Conservation (phyloP, 1,140 invertebrate genomes). For the Trissolcus basalis region DNA sequence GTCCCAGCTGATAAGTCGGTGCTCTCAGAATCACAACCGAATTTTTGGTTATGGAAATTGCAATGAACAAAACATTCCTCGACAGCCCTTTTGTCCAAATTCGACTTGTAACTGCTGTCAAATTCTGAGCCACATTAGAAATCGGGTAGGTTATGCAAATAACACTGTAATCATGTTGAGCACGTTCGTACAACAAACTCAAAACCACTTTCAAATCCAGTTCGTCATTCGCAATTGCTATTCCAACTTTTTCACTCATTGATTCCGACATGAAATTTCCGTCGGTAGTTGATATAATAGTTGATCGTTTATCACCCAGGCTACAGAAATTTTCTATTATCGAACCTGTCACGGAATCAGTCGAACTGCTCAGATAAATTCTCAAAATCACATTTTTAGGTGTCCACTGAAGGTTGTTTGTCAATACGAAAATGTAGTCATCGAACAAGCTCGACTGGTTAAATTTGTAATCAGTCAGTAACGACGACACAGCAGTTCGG, state of each 20-base stretch:
- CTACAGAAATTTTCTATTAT: constrained; percentile 39
- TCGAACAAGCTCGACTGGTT: constrained; percentile 2
- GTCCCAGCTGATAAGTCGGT: constrained; percentile 12
- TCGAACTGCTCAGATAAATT: constrained; percentile 27
- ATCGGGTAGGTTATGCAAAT: constrained; percentile 46
- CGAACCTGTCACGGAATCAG: constrained; percentile 3
- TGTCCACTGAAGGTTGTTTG: constrained; percentile 16
- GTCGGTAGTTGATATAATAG: constrained; percentile 19
- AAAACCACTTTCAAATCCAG: constrained; percentile 28
- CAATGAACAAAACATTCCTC: constrained; percentile 52
- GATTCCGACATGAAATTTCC: constrained; percentile 21
- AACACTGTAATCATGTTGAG: constrained; percentile 43
- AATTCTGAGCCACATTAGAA: constrained; percentile 17
- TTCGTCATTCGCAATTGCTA: constrained; percentile 41
- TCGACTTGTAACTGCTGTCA: constrained; percentile 31
- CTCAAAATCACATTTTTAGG: constrained; percentile 35
- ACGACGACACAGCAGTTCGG: not conserved
- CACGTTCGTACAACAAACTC: constrained; percentile 27
- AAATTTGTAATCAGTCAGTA: not conserved
- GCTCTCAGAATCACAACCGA: constrained; percentile 26
- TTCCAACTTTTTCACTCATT: constrained; percentile 33
- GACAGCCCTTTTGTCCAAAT: constrained; percentile 58
- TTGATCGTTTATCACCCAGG: constrained; percentile 14
- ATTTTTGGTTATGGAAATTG: constrained; percentile 23
- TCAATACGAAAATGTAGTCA: constrained; percentile 27